Evolutionary conservation across 2,888 invertebrate genomes (phyloP).

Genomic region (Icerya purchasi): DNA sequence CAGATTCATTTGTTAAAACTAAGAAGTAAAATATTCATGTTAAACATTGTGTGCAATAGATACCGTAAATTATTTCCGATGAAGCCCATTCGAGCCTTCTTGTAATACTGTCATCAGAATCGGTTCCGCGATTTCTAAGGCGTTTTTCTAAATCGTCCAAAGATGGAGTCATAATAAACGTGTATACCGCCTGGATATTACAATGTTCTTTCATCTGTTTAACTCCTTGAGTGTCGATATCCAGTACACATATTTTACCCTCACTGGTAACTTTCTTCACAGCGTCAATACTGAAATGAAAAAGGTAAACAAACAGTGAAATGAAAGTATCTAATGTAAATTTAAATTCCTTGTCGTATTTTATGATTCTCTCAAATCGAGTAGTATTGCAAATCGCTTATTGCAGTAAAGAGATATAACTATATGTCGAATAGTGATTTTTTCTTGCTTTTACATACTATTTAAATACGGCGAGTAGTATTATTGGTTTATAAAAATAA

Average conservation of each 20-base stretch:
- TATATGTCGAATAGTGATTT: no score
- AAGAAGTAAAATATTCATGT: no score
- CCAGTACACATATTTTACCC: conserved; percentile 78
- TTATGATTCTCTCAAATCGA: no score
- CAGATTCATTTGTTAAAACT: no score
- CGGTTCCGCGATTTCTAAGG: conserved; percentile 59
- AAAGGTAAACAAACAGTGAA: no score
- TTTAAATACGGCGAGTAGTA: no score
- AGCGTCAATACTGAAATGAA: conserved; percentile 48
- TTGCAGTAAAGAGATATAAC: no score
- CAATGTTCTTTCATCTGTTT: conserved; percentile 57
- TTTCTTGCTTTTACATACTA: no score
- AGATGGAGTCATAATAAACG: conserved; percentile 86
- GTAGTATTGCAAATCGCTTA: no score
- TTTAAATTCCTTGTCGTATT: no score
- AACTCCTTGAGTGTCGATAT: conserved; percentile 85
- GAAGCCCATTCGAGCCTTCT: conserved; percentile 56
- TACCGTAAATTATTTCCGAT: conserved; percentile 67
- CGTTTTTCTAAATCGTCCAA: conserved; percentile 52
- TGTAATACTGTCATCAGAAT: conserved; percentile 63
- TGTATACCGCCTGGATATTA: conserved; percentile 57
- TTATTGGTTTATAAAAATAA: no score
- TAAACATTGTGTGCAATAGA: conserved; percentile 15
- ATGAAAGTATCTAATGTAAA: no score
- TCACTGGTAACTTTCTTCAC: conserved; percentile 55